Percentiles rank a stretch among this genome's conserved stretches.
Conservation (phyloP, 2,888 invertebrate genomes). For the Cheilosia variabilis region DNA sequence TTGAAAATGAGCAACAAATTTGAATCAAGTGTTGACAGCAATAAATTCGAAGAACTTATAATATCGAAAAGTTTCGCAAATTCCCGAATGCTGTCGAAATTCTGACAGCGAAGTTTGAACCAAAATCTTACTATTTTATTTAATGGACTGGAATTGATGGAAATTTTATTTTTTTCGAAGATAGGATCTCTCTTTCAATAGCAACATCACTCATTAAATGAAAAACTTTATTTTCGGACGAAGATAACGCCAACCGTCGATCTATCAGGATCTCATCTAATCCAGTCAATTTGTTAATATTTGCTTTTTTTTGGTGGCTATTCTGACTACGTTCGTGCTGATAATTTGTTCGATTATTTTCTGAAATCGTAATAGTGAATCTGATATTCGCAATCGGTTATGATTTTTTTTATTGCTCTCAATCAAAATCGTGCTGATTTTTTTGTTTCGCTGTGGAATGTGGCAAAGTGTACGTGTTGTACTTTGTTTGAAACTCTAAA, state of each 20-base stretch:
- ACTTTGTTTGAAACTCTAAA: slow-evolving; percentile 15
- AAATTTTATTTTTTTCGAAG: background rate
- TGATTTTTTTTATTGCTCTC: slow-evolving; percentile 30
- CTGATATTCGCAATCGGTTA: slow-evolving; percentile 40
- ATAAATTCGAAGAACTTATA: too few relatives aligned
- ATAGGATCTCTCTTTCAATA: background rate
- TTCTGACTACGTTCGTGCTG: slow-evolving; percentile 12
- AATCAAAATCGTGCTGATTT: slow-evolving; percentile 46
- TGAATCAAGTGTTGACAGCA: too few relatives aligned
- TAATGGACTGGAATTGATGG: too few relatives aligned
- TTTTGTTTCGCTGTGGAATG: slow-evolving; percentile 20
- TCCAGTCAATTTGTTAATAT: background rate
- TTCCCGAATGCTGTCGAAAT: too few relatives aligned
- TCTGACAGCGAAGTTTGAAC: too few relatives aligned
- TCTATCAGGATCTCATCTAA: slow-evolving; percentile 7
- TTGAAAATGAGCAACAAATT: too few relatives aligned
- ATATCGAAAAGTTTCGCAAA: too few relatives aligned
- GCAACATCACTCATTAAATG: background rate
- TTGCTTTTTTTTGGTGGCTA: background rate
- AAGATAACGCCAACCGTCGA: background rate
- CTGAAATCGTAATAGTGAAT: slow-evolving; percentile 36
- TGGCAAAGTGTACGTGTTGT: slow-evolving; percentile 31
- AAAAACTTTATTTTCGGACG: background rate
- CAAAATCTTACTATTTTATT: too few relatives aligned
- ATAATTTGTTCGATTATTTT: background rate